These are phyloP conservation scores for Glaucidium brasilianum DNA, from an alignment of 2,113 vertebrate species.

Conservation along the genomic window DNA sequence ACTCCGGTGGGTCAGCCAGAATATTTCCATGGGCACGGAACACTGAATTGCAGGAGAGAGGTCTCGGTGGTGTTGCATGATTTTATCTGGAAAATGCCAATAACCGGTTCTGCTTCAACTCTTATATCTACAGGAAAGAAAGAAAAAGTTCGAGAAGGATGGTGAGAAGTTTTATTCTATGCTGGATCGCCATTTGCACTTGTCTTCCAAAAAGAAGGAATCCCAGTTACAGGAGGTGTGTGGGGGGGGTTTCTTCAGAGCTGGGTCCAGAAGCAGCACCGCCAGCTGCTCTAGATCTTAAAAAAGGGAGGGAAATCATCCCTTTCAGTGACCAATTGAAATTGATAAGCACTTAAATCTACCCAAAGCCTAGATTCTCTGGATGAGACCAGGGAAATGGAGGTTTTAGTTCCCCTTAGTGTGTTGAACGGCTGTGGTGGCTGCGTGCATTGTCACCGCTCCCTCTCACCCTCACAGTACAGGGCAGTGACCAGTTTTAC, in stretches of 20 bases:
- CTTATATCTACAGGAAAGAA: slow-evolving; percentile 82
- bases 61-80: not conserved
- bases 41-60: not conserved
- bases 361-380: not conserved
- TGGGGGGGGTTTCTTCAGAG: not conserved
- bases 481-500: not conserved
- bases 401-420: not conserved
- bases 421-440: not conserved
- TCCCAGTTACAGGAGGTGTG: slow-evolving; percentile 91
- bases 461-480: not conserved
- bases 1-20: not conserved
- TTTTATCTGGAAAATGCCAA: not conserved
- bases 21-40: not conserved
- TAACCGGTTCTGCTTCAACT: slow-evolving; percentile 3
- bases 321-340: not conserved
- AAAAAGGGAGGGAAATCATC: not conserved
- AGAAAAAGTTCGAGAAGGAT: slow-evolving; percentile 97
- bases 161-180: slow-evolving; percentile 94
- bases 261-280: not conserved
- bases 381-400: not conserved
- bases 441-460: not conserved
- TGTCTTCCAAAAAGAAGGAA: slow-evolving; percentile 96
- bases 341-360: not conserved
- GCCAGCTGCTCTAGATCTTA: not conserved
- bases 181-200: slow-evolving; percentile 90